Evolutionary conservation across 2,888 invertebrate genomes (phyloP).

Genomic region (Bruchidius siliquastri): DNA sequence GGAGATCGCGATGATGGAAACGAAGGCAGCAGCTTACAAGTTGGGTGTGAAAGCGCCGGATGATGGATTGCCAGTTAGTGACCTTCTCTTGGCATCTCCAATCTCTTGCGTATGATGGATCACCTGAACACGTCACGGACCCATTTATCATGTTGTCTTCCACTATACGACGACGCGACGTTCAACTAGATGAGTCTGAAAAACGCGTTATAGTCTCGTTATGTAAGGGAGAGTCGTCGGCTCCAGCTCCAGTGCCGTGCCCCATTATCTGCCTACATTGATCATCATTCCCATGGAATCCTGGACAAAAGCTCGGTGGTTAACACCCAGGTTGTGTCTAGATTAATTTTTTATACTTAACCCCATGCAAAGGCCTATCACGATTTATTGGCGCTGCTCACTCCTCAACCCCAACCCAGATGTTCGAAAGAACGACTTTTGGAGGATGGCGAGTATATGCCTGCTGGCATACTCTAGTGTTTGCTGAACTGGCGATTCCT

Average conservation of each 20-base stretch:
- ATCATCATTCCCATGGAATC: too few relatives aligned
- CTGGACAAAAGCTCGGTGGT: too few relatives aligned
- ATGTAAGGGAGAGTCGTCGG: neutral
- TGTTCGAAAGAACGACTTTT: too few relatives aligned
- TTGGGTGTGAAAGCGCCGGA: constrained; percentile 32
- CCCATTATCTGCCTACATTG: neutral
- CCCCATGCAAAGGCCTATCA: too few relatives aligned
- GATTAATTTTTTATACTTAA: too few relatives aligned
- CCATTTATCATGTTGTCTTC: constrained; percentile 45
- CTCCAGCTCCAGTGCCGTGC: neutral
- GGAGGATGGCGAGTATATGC: too few relatives aligned
- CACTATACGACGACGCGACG: constrained; percentile 4
- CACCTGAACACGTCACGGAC: constrained; percentile 44
- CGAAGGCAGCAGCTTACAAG: constrained; percentile 27
- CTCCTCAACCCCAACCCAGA: too few relatives aligned
- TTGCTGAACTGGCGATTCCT: too few relatives aligned
- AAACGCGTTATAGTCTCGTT: neutral
- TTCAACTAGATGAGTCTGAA: neutral
- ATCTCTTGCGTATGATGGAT: constrained; percentile 49
- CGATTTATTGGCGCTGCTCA: too few relatives aligned
- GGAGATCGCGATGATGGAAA: constrained; percentile 24
- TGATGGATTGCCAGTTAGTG: constrained; percentile 43
- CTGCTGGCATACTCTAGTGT: too few relatives aligned
- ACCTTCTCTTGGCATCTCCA: constrained; percentile 46
- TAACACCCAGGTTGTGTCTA: too few relatives aligned